Evolutionary conservation across 2,113 vertebrate genomes (phyloP), one percentile per base, ranked within the genome.

Genomic region (Antennarius striatus): DNA sequence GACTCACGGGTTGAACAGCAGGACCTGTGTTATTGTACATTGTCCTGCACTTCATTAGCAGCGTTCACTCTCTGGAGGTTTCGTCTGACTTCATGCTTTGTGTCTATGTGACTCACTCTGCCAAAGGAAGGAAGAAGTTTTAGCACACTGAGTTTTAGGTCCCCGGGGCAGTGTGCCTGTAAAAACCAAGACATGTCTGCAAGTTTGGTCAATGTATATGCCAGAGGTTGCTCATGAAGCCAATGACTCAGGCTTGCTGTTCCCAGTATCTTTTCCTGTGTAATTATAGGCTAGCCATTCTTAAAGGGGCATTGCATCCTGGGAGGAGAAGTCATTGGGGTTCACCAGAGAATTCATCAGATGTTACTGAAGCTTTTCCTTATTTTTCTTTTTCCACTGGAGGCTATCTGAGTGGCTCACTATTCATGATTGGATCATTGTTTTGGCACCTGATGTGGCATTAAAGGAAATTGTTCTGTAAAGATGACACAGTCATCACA

Each of bases 201-300:
- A 86, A 82, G 82, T 88, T 72, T 70, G 73, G 79, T 75, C 82
- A 81, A 76, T 80, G 85, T 75, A 82, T 90, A 76, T 74, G 73
- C 71, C 17, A 56, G 79, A 73, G 51, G 75, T 73, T 76, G 51
- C 57, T 86, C 75, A 75, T 82, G 75, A 77, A 84, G 87, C 71
- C 65, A 62, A 60, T 92, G 92, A 93, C 82, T 93, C 91, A 93
- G 79, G 82, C 71, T 79, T 83, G 68, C 80, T 88, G 86, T 86
- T 90, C 89, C 85, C 84, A 88, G 82, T 80, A 79, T 89, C 82
- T 91, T 82, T 90, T 89, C 83, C 84, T 88, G 82, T 86, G 81
- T 92, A 93, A 93, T 93, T 92, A 92, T 89, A 92, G 89, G 82
- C 84, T 80, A 74, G 79, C 80, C 83, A 53, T 81, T 81, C 82